Conservation (phyloP, 2,113 vertebrate genomes). For the Otis tarda region DNA sequence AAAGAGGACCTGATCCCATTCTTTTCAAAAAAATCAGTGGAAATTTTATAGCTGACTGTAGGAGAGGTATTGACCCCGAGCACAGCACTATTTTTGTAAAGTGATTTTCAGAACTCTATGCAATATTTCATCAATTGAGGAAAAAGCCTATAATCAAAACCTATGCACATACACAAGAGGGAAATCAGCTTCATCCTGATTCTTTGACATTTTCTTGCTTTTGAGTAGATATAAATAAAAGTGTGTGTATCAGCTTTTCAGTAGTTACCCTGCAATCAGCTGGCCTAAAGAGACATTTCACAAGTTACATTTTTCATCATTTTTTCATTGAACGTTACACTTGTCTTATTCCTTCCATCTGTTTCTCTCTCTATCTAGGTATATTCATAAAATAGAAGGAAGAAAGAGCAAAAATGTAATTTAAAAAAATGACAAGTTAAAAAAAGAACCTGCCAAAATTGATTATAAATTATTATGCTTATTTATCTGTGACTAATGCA, state of each 20-base stretch:
- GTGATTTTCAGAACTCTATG: conserved; percentile 21
- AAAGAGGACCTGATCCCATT: not conserved
- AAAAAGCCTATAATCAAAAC: conserved; percentile 61
- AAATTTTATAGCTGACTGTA: conserved; percentile 14
- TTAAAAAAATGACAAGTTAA: not conserved
- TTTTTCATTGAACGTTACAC: not conserved
- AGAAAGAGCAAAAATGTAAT: not conserved
- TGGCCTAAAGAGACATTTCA: conserved; percentile 65
- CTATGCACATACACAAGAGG: conserved; percentile 45
- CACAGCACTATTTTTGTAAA: conserved; percentile 28
- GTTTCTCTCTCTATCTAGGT: not conserved
- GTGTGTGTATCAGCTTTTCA: conserved; percentile 51
- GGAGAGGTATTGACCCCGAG: not conserved
- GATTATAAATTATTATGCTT: not conserved
- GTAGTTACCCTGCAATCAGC: conserved; percentile 59
- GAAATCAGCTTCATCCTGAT: conserved; percentile 61
- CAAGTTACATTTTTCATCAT: conserved; percentile 9
- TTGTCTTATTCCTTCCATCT: not conserved
- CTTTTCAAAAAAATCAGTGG: not conserved
- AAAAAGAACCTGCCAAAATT: not conserved
- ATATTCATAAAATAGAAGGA: not conserved
- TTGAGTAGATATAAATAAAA: conserved; percentile 55
- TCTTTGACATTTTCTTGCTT: conserved; percentile 51
- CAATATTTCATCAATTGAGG: conserved; percentile 43
- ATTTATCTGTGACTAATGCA: not conserved